Evolutionary conservation across 2,888 invertebrate genomes (phyloP).

Genomic region (Gari tellinella): DNA sequence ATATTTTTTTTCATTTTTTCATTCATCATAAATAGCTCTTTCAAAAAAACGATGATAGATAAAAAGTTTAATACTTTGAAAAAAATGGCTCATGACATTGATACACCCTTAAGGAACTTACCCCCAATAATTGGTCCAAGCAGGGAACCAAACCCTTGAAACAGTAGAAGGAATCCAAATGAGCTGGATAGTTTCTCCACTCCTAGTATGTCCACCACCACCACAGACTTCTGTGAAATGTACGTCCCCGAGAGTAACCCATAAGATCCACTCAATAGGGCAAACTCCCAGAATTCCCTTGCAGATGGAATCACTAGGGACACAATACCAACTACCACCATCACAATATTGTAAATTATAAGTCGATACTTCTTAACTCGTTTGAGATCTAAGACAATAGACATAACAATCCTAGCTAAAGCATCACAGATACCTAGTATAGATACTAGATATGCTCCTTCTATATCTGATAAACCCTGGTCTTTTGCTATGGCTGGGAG

Average conservation of each 20-base stretch:
- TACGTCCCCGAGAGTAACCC: conserved; percentile 73
- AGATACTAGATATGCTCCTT: conserved; percentile 70
- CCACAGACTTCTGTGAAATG: conserved; percentile 77
- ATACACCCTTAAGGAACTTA: too few relatives aligned
- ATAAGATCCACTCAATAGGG: conserved; percentile 63
- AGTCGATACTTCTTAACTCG: conserved; percentile 64
- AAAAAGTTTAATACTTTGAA: too few relatives aligned
- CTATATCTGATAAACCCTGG: conserved; percentile 55
- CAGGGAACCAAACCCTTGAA: conserved; percentile 74
- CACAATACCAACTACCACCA: conserved; percentile 64
- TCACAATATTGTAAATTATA: conserved; percentile 66
- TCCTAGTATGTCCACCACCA: conserved; percentile 76
- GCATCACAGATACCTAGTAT: conserved; percentile 73
- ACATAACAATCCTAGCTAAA: conserved; percentile 64
- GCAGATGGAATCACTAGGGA: conserved; percentile 66
- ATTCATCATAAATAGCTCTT: too few relatives aligned
- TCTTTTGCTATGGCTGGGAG: conserved; percentile 72
- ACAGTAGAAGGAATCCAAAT: conserved; percentile 72
- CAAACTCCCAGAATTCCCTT: conserved; percentile 55
- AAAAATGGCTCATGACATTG: too few relatives aligned
- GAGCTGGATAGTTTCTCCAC: conserved; percentile 72
- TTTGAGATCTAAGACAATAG: conserved; percentile 67
- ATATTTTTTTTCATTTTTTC: too few relatives aligned
- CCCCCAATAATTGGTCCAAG: conserved; percentile 78
- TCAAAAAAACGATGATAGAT: too few relatives aligned